Percentiles rank a stretch among this genome's conserved stretches.
phyloP scores from a whole-genome alignment of 2,113 vertebrate genomes.

The Poeciliopsis retropinna region DNA sequence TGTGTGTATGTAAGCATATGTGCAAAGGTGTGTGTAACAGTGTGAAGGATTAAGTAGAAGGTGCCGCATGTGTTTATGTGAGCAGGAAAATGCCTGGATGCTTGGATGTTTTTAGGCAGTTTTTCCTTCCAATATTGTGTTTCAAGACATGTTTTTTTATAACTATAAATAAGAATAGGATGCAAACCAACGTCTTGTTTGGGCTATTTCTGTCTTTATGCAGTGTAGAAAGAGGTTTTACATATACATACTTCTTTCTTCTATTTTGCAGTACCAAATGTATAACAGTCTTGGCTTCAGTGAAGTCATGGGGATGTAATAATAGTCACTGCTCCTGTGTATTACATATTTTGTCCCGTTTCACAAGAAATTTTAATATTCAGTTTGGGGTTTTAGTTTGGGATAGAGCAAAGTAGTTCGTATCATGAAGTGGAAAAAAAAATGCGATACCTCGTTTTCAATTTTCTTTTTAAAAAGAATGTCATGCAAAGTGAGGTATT shows the following conservation, averaged over 20 bases:
- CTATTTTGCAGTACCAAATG: too few relatives aligned
- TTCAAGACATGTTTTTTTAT: constrained; percentile 23
- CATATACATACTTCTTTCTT: background rate
- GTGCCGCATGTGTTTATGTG: constrained; percentile 19
- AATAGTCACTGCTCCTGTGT: too few relatives aligned
- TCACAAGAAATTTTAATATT: too few relatives aligned
- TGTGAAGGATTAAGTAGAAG: constrained; percentile 20
- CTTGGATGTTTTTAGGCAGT: background rate
- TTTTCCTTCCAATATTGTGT: constrained; percentile 6
- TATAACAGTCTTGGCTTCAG: too few relatives aligned
- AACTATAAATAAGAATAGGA: constrained; percentile 32
- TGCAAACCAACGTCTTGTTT: constrained; percentile 44
- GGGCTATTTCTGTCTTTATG: constrained; percentile 15
- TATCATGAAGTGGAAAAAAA: too few relatives aligned
- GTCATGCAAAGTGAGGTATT: too few relatives aligned
- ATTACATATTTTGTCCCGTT: too few relatives aligned
- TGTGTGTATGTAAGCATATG: constrained; percentile 24
- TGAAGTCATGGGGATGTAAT: too few relatives aligned
- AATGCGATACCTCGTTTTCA: too few relatives aligned
- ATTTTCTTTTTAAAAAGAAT: too few relatives aligned
- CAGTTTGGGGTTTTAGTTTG: too few relatives aligned
- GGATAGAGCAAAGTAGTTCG: too few relatives aligned
- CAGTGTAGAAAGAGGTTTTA: background rate
- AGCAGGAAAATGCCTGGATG: constrained; percentile 2
- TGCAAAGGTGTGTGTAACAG: constrained; percentile 13